Base-by-base conservation (phyloP, 2,113 vertebrate species). In the Hydropotes inermis region DNA sequence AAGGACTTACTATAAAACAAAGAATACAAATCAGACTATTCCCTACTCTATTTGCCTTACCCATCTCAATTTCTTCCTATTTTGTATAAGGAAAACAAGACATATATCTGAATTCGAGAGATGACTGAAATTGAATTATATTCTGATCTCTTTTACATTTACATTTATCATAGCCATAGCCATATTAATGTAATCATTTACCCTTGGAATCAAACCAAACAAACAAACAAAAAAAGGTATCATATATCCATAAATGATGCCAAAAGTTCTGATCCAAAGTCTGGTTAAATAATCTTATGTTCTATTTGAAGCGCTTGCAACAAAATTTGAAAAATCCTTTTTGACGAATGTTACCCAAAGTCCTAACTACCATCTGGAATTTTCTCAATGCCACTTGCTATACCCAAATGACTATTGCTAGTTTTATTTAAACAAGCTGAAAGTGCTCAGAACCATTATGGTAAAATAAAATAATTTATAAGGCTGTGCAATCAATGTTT, bases 381-480 rank as follows among this genome's bases (percentile, higher is more conserved):
- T 47, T 79, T 83, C 58, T 91, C 36, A 92, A 1, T 78, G 14
- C 1, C 25, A 6, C 27, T 87, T 78, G 14, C 14, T 83, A 54
- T 7, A 43, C 11, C 25, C 76, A 97, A 98, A 95, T 83, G 95
- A 30, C 15, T 90, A 17, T 33, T 89, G 47, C 27, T 28, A 28
- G 1, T 33, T 95, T 98, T 60, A 92, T 85, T 94, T 97, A 74
- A 96, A 58, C 33, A 82, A 81, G 3, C 5, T 88, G 3, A 28
- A 54, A 92, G 17, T 70, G 2, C n/a, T 89, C 74, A 97, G 89
- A 91, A 95, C 23, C 15, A 64, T 70, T 70, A 61, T 23, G 64
- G 8, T 11, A 76, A 13, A 95, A 87, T 55, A 85, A 98, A 96
- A 90, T 6, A 92, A 36, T 97, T 96, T 93, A 21, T 8, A 93